phyloP scores from a whole-genome alignment of 2,113 vertebrate species.

The Octodon degus region DNA sequence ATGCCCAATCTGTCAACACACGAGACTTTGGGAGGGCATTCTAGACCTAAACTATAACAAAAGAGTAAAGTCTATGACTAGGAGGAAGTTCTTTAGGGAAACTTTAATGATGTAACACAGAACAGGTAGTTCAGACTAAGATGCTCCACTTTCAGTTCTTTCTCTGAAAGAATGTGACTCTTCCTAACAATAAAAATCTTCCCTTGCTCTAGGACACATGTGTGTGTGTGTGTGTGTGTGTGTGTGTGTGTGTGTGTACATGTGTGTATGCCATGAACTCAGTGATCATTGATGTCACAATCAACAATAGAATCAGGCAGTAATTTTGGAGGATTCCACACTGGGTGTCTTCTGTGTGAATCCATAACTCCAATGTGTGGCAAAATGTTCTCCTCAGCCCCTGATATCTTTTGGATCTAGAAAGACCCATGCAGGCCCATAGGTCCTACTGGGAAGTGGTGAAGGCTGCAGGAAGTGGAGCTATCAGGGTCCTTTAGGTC shows the following conservation, averaged over 20 bases:
- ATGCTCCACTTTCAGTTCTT: background rate
- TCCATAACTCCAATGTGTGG: background rate
- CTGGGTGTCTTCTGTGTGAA: background rate
- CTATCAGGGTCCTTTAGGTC: background rate
- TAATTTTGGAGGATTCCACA: background rate
- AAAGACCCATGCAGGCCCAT: fast-evolving
- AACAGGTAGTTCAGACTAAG: background rate
- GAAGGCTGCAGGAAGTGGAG: background rate
- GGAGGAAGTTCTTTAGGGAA: background rate
- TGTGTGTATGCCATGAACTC: background rate
- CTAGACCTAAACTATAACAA: background rate
- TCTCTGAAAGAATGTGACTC: background rate
- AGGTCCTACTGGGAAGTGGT: too few relatives aligned
- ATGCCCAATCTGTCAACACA: background rate
- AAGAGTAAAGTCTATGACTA: background rate
- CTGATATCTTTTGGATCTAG: background rate
- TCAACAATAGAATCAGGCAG: background rate
- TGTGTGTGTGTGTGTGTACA: too few relatives aligned
- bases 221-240: too few relatives aligned
- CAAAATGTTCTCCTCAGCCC: background rate
- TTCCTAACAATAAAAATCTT: background rate
- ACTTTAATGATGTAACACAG: background rate
- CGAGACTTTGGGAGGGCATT: background rate
- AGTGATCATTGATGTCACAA: background rate
- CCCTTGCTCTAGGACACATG: background rate